These are phyloP conservation scores for Apeira syringaria DNA, from an alignment of 2,888 invertebrate genomes.

Conservation along the genomic window DNA sequence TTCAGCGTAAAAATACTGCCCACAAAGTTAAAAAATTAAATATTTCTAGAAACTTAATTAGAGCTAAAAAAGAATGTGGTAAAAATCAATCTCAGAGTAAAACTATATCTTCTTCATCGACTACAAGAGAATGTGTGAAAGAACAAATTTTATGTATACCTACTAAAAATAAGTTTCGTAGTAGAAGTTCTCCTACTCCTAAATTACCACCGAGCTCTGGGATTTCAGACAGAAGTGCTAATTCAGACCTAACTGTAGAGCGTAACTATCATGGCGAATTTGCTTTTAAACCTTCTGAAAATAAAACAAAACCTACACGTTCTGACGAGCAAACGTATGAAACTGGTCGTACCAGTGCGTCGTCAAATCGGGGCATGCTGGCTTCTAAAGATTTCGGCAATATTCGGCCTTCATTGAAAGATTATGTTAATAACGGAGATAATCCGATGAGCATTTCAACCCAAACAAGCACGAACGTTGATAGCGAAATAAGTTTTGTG, in stretches of 20 bases:
- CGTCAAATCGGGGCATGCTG: conserved; percentile 22
- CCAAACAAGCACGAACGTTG: conserved; percentile 57
- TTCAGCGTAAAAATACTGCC: conserved; percentile 45
- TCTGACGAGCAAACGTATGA: conserved; percentile 2
- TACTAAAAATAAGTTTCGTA: conserved; percentile 35
- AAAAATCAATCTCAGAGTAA: conserved; percentile 13
- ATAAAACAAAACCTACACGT: conserved; percentile 13
- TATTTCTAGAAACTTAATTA: conserved; percentile 58
- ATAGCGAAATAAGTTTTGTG: conserved; percentile 59
- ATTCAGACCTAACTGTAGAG: conserved; percentile 23
- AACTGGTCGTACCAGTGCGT: conserved; percentile 4
- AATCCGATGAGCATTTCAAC: conserved; percentile 55
- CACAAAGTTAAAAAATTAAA: conserved; percentile 75
- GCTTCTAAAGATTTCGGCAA: conserved; percentile 46
- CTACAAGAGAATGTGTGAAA: conserved; percentile 35
- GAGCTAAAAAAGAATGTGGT: conserved; percentile 27
- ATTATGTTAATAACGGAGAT: conserved; percentile 29
- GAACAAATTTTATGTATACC: conserved; percentile 11
- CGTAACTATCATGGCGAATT: conserved; percentile 1
- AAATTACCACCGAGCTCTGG: conserved; percentile 29
- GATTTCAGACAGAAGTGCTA: conserved; percentile 20
- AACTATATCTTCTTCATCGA: conserved; percentile 37
- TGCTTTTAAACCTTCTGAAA: conserved; percentile 5
- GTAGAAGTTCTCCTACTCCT: conserved; percentile 51
- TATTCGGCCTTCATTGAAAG: conserved; percentile 26